Conservation (phyloP, 2,888 invertebrate genomes). For the Dynastes maya region DNA sequence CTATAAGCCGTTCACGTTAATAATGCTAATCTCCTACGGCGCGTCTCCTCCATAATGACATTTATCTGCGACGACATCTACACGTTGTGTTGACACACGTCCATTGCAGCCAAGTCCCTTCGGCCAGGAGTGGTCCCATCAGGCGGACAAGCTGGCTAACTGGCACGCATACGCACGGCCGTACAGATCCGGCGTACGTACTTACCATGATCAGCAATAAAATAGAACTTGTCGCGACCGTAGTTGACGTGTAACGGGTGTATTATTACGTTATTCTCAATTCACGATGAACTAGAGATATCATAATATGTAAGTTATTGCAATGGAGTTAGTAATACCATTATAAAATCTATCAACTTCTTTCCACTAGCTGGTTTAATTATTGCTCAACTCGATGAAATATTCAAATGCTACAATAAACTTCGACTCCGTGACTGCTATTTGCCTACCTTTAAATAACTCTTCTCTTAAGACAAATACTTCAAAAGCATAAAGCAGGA, state of each 20-base stretch:
- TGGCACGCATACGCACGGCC: not conserved
- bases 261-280: slow-evolving; percentile 6
- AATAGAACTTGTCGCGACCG: slow-evolving; percentile 42
- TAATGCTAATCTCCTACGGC: slow-evolving; percentile 36
- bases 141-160: slow-evolving; percentile 12
- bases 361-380: too few relatives aligned
- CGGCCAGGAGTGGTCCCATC: slow-evolving; percentile 34
- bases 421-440: too few relatives aligned
- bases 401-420: too few relatives aligned
- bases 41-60: slow-evolving; percentile 36
- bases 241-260: slow-evolving; percentile 25
- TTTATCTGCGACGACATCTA: slow-evolving; percentile 42
- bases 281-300: not conserved
- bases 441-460: too few relatives aligned
- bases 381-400: too few relatives aligned
- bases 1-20: slow-evolving; percentile 37
- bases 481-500: too few relatives aligned
- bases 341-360: too few relatives aligned
- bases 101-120: slow-evolving; percentile 24
- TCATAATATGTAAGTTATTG: too few relatives aligned
- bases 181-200: not conserved
- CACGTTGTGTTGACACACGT: slow-evolving; percentile 45
- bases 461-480: too few relatives aligned
- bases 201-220: slow-evolving; percentile 33
- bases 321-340: too few relatives aligned